Evolutionary conservation across 2,888 invertebrate genomes (phyloP), one percentile per base, ranked within the genome.

Genomic region (Reticulitermes lucifugus): DNA sequence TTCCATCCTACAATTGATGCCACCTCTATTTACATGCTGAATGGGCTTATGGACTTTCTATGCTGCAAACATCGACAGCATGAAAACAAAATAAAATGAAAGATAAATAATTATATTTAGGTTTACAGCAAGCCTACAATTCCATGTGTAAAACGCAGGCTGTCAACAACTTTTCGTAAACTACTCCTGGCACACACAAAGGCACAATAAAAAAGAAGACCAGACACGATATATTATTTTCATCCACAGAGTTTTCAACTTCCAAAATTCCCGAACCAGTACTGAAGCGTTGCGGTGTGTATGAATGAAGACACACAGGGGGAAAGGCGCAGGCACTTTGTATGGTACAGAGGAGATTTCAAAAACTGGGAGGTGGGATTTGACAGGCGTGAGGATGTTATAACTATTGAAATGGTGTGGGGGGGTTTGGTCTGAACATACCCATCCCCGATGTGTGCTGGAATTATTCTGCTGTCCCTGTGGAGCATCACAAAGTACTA

Each of bases 381-480:
- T 77, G 22, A 46, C 77, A 77, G 77, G 43, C 77, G 46, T 77
- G 77, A 77, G 73, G 73, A 41, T 73, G 73, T 41, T 73, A 73
- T 73, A 73, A 73, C 73, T 73, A 73, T 73, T 73, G 73, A 73
- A 73, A 41, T 6, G 41, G 77, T 51, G 77, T n/a, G 46, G 22
- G 77, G 77, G 77, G 77, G n/a, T 77, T 46, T n/a, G 77, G 46
- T 41, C n/a, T 77, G 51, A 51, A 77, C 46, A 6, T 10, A 77
- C 43, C n/a, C 51, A 77, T 25, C n/a, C 77, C 46, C 46, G 9
- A 21, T 73, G 41, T 73, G 73, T 41, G 73, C 73, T 18, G 22
- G 77, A 46, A 77, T 77, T 77, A 46, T 77, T 77, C 46, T 77
- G 77, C 46, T 46, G 77, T 77, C 77, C 77, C n/a, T 77, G 14